phyloP scores from a whole-genome alignment of 2,113 vertebrate species.

The Istiophorus platypterus region DNA sequence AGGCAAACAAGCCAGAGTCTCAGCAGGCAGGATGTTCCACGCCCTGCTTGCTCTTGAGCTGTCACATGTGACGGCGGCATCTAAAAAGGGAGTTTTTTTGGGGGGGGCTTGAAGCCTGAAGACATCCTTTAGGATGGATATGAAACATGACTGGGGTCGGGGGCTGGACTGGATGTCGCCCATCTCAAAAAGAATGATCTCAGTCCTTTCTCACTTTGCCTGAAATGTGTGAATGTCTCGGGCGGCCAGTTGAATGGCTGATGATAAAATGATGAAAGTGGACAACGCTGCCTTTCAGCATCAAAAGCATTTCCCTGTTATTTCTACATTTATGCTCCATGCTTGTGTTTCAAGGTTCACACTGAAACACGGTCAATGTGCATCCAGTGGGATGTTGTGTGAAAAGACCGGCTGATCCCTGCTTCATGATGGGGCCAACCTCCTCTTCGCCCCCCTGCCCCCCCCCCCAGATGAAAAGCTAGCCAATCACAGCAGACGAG shows the following conservation, averaged over 20 bases:
- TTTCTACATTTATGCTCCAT: not conserved
- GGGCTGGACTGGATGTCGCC: not conserved
- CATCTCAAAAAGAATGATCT: not conserved
- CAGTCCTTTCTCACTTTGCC: not conserved
- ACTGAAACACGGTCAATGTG: constrained; percentile 28
- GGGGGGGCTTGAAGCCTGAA: constrained; percentile 18
- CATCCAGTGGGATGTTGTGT: constrained; percentile 48
- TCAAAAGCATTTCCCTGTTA: not conserved
- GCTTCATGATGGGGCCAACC: constrained; percentile 63
- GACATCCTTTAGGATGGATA: constrained; percentile 32
- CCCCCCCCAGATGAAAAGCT: constrained; percentile 58
- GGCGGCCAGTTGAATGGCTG: not conserved
- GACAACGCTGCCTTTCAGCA: not conserved
- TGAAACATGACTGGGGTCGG: constrained; percentile 11
- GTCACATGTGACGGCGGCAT: constrained; percentile 66
- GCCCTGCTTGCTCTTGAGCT: constrained; percentile 69
- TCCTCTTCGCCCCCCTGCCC: constrained; percentile 47
- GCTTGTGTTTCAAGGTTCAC: constrained; percentile 29
- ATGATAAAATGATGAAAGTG: not conserved
- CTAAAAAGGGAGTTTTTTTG: constrained; percentile 5
- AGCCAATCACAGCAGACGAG: constrained; percentile 72
- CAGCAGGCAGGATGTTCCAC: constrained; percentile 60
- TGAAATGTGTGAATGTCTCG: not conserved
- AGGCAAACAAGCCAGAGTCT: constrained; percentile 40
- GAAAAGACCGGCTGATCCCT: constrained; percentile 64